phyloP scores from a whole-genome alignment of 2,888 invertebrate species.

The Hybos culiciformis region DNA sequence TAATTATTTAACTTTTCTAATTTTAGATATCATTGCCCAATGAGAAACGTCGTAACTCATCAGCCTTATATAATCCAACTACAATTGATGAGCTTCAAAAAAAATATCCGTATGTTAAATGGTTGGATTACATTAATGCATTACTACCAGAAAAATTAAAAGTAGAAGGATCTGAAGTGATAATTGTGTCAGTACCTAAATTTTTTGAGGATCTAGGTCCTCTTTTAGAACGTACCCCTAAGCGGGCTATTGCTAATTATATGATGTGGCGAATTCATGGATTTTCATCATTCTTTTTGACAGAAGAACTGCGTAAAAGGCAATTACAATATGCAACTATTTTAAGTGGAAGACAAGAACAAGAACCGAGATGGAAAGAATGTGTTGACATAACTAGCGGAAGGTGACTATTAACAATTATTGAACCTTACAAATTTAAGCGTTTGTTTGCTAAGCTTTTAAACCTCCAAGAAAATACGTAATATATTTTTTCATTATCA shows the following conservation, averaged over 20 bases:
- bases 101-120: constrained; percentile 48
- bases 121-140: constrained; percentile 65
- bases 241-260: constrained; percentile 70
- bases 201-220: constrained; percentile 61
- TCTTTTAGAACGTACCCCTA: constrained; percentile 42
- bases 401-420: constrained; percentile 42
- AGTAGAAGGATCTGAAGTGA: constrained; percentile 53
- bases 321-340: constrained; percentile 70
- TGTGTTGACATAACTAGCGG: constrained; percentile 69
- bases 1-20: background rate
- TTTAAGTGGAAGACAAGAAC: constrained; percentile 68
- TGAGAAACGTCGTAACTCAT: constrained; percentile 82
- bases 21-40: constrained; percentile 70
- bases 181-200: constrained; percentile 74
- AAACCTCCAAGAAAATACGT: too few species aligned
- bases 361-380: constrained; percentile 84
- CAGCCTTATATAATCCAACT: constrained; percentile 84
- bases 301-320: constrained; percentile 59
- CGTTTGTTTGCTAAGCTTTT: too few species aligned
- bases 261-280: constrained; percentile 83
- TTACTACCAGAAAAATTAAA: constrained; percentile 52
- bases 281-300: constrained; percentile 66
- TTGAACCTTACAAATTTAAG: too few species aligned
- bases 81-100: constrained; percentile 61
- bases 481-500: too few species aligned